A percentile compares a stretch with the other conserved stretches of the same genome.
These are phyloP conservation scores for Ophraella communa DNA, from an alignment of 2,888 invertebrate species.

Conservation along the genomic window DNA sequence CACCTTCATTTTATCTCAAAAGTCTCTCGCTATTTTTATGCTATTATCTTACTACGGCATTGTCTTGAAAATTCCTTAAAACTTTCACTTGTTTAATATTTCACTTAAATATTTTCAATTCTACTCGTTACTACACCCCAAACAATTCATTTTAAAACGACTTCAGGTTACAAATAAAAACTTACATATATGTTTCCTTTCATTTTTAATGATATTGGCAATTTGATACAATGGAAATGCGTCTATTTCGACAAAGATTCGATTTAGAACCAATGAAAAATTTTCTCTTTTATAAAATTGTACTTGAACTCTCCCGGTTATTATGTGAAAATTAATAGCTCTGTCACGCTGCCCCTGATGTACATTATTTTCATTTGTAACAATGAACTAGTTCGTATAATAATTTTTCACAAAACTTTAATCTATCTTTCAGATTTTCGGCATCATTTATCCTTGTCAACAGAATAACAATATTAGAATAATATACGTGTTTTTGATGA, in stretches of 20 bases:
- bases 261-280: background rate
- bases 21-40: background rate
- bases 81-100: background rate
- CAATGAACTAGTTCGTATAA: background rate
- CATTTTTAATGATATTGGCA: background rate
- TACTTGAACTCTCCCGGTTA: too few species aligned
- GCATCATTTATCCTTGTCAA: background rate
- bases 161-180: background rate
- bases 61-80: background rate
- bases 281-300: background rate
- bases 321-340: background rate
- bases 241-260: background rate
- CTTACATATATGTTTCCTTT: background rate
- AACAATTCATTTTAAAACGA: background rate
- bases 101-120: background rate
- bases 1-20: background rate
- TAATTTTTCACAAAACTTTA: background rate
- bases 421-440: background rate
- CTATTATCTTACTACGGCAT: background rate
- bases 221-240: background rate
- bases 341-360: background rate
- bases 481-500: too few species aligned
- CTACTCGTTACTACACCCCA: background rate
- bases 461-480: background rate
- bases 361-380: background rate